Base-by-base conservation (phyloP, 2,797 vertebrate species). In the Diglossa cyanea region DNA sequence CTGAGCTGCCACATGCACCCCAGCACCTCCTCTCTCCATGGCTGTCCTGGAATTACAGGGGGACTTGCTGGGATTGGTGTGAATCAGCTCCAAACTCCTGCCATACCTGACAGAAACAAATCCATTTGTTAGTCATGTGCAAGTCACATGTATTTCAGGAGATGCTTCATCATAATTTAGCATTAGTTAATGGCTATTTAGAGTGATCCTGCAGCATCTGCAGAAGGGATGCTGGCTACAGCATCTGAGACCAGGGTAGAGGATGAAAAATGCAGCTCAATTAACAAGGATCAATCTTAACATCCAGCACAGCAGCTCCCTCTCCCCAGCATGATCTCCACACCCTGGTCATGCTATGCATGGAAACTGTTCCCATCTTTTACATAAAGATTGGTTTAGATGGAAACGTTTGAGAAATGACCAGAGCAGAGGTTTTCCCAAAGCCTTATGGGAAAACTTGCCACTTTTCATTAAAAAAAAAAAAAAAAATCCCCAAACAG, bases 161-260 rank as follows among this genome's bases (percentile, higher is more conserved):
- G 96, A 79, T 89, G 88, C 80, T 92, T 93, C 92, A 92, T 89
- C 95, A 95, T 93, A 78, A 96, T 96, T 96, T 88, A 94, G 71
- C 92, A n/a, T 93, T 93, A 94, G 92, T 96, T 97, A 97, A 97
- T 86, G 89, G 86, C 91, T 94, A 94, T 93, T 97, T 96, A 94
- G 93, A 96, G 86, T 73, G 72, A 81, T 90, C 86, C 92, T 95
- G 94, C 90, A 96, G 95, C 92, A 94, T 60, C 93, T 95, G 62
- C 26, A 72, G 78, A 70, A 90, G 75, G 30, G 70, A 57, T 88
- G 91, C 58, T 86, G 88, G 66, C 86, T 76, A 37, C 57, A 67
- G 95, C 87, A 86, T 94, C 74, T 60, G 37, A 92, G 62, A 58
- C 76, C 31, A 37, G 66, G 65, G 16, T 9, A 28, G 40, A 83